Evolutionary conservation across 2,888 invertebrate genomes (phyloP).

Genomic region (Drosophila sordidula): DNA sequence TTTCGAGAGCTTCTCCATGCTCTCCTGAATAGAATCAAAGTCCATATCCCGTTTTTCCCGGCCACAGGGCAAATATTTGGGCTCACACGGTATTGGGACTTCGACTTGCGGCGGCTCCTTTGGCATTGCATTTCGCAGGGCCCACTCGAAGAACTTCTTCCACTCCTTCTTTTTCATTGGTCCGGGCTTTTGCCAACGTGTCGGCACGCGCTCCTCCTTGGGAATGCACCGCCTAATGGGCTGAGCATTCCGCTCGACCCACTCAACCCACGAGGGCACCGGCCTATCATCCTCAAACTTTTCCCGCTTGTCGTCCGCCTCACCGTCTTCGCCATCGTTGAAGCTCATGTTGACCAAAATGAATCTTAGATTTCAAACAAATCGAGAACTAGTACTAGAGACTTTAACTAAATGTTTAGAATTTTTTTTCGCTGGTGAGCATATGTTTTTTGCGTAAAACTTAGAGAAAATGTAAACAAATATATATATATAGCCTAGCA

Average conservation of each 20-base stretch:
- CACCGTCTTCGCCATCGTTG: slow-evolving; percentile 7
- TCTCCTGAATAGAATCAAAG: slow-evolving; percentile 32
- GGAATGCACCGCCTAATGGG: slow-evolving; percentile 27
- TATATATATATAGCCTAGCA: neutral
- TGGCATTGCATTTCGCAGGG: slow-evolving; percentile 42
- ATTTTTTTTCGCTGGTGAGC: slow-evolving; percentile 13
- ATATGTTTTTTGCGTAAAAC: slow-evolving; percentile 18
- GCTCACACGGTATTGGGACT: slow-evolving; percentile 38
- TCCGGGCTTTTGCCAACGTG: slow-evolving; percentile 63
- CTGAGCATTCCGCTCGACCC: slow-evolving; percentile 51
- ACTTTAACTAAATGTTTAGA: slow-evolving; percentile 16
- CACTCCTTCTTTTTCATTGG: slow-evolving; percentile 62
- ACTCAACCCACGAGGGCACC: slow-evolving; percentile 46
- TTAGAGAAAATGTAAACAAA: slow-evolving; percentile 2
- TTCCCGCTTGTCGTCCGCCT: neutral
- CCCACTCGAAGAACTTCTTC: slow-evolving; percentile 54
- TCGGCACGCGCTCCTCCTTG: slow-evolving; percentile 4
- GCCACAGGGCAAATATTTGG: slow-evolving; percentile 45
- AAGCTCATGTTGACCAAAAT: slow-evolving; percentile 23
- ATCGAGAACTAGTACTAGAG: neutral
- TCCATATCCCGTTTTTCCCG: slow-evolving; percentile 17
- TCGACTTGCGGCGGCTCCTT: slow-evolving; percentile 11
- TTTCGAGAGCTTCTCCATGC: slow-evolving; percentile 44
- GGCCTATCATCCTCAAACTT: slow-evolving; percentile 9
- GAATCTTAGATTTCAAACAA: neutral